Base-by-base conservation (phyloP, 2,888 invertebrate genomes). In the Gasteruption jaculator region DNA sequence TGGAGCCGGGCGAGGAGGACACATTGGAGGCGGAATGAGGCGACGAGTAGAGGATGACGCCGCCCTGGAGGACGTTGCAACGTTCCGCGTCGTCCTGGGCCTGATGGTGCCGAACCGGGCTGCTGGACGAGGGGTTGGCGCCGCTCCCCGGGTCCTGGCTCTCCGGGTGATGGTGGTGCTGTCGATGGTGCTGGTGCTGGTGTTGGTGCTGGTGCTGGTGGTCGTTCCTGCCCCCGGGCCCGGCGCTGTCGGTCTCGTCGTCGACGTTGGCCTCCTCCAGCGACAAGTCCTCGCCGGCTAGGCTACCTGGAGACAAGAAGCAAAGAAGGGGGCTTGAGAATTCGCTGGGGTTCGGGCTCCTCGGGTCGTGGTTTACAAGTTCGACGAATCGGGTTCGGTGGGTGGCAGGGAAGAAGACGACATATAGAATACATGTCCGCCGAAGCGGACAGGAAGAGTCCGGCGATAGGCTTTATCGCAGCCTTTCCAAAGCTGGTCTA, bases 201-300 rank as follows among this genome's bases (percentile, higher is more conserved):
- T 72, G 73, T 51, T 75, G 75, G 62, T 68, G 70, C 39, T 71
- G 71, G 45, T 66, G 66, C 25, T 70, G 71, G 52, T 68, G 68
- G 53, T 72, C 69, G n/a, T n/a, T n/a, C 50, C 74, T 73, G 49
- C 67, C 66, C 2, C 73, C 50, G 11, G 57, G 52, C 12, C 52
- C 50, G 20, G 49, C 53, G 44, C 56, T 53, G 45, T 70, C 52
- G 70, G 77, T 66, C 68, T 77, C 58, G 63, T 71, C 67, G 63
- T 71, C 67, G 68, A 73, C 48, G 71, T 80, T 61, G 14, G 68
- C 60, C 42, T 68, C 70, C 35, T 82, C 82, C 65, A 87, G 73
- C 22, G 86, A 85, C 45, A 88, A 71, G 68, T 88, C 87, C 71
- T 87, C 87, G 59, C 86, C 83, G 63, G 86, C 83, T 69, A 88